A percentile compares a stretch with the other conserved stretches of the same genome.
Conservation (phyloP, 53 echinoderm and acorn worm species). For the Echinometra lucunter region DNA sequence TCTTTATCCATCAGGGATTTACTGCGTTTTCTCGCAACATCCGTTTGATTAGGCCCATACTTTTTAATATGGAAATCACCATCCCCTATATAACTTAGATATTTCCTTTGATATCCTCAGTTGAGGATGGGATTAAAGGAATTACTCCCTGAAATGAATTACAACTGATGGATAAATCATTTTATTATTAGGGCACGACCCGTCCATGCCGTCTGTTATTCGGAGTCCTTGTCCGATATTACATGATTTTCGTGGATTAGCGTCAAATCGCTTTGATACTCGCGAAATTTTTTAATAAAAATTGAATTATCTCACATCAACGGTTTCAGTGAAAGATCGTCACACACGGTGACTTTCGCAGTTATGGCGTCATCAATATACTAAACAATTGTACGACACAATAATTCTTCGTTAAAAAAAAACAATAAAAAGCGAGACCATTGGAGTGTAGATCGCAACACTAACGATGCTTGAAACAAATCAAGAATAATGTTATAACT, state of each 20-base stretch:
- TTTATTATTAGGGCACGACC: not conserved
- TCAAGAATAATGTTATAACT: not conserved
- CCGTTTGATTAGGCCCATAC: too few species aligned
- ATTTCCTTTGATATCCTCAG: not conserved
- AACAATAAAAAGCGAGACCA: not conserved
- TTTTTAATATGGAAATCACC: too few species aligned
- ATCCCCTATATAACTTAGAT: too few species aligned
- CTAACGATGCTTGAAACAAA: not conserved
- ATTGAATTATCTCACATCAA: not conserved
- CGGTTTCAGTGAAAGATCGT: not conserved
- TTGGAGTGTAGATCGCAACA: not conserved
- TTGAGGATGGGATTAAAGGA: not conserved
- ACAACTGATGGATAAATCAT: not conserved
- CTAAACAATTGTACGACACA: not conserved
- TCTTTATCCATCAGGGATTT: too few species aligned
- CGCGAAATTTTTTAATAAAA: constrained; percentile 25
- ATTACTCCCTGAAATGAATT: not conserved
- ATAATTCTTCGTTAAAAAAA: not conserved
- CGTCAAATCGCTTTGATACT: not conserved
- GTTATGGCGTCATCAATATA: not conserved
- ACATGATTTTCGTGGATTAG: not conserved
- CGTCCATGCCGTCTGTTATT: not conserved
- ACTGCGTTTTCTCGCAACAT: too few species aligned
- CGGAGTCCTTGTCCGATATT: not conserved
- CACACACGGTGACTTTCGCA: too few species aligned